Evolutionary conservation across 2,797 vertebrate species (phyloP), one percentile per base, ranked within the genome.

Genomic region (Galagoides demidoff): DNA sequence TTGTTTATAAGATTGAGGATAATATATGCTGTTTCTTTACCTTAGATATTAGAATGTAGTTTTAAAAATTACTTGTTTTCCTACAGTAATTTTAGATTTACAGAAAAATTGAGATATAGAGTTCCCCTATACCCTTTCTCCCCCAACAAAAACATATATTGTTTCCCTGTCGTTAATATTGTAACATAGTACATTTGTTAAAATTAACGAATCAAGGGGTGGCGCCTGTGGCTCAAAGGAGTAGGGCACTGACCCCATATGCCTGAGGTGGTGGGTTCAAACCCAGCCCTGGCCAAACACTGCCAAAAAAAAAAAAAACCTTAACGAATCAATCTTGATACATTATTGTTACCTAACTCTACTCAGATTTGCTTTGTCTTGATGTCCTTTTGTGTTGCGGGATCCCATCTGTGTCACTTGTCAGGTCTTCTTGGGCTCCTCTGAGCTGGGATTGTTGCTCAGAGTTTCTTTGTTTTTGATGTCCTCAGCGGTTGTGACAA

Each of bases 1-100:
- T 70, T 87, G 52, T 14, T 68, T 83, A 57, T 37, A 79, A 93
- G 61, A 81, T 64, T 57, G 17, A 27, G 57, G 85, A 55, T 74
- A 85, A 78, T 79, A n/a, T 43, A 27, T 88, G 27, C 52, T 93
- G 39, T 78, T n/a, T 78, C 71, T 61, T 83, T 68, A 63, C 55
- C 45, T 81, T 85, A 83, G 34, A 43, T 66, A 78, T 25, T 73
- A 20, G 66, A 83, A 92, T 52, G 13, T 61, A 55, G 63, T 88
- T 83, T 90, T 61, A 71, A 63, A 94, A 95, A 57, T 79, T 27
- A 66, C 7, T 39, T 70, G 39, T n/a, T 90, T 90, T 95, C 88
- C n/a, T 81, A 78, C 45, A 89, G 39, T 6, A 89, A n/a, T 93
- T 76, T 91, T 85, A 83, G n/a, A 55, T 90, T 64, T 82, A 45